Base-by-base conservation (phyloP, 2,888 invertebrate genomes). In the Busseola fusca region DNA sequence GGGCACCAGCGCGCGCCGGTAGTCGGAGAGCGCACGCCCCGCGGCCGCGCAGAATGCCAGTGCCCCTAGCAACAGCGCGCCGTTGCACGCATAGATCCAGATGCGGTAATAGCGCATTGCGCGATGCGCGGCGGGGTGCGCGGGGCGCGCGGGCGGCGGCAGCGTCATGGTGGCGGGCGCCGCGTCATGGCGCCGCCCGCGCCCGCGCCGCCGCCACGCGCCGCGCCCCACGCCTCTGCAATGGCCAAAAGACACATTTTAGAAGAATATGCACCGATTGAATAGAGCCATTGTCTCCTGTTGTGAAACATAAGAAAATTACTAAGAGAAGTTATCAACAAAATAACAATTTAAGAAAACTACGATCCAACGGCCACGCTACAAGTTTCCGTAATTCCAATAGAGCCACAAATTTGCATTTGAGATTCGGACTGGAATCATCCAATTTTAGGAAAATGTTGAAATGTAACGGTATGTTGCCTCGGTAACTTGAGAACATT, bases 81-180 rank as follows among this genome's bases (percentile, higher is more conserved):
- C 97, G 96, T 98, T 98, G 97, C 98, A 98, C 93, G 98, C 97
- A 96, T 98, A 98, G 93, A 98, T 98, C 98, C 98, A 98, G 94
- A 98, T 97, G 96, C 98, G 97, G 96, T 98, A 98, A 96, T 98
- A 98, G 96, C 97, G 96, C 94, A 96, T 96, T 92, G 96, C 96
- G 96, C 96, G 96, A 89, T 96, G 96, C 93, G 96, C 96, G 92
- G 94, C 93, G 89, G 94, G 93, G 92, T 95, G 95, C 90, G 95
- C 96, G 91, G 92, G 90, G 89, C 90, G 93, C 93, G 96, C 93
- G 94, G 95, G 93, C 96, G 96, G 95, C 96, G 94, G 96, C 96
- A 93, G 96, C 94, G 96, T 96, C 96, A 96, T 95, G 90, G 96
- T 94, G 92, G 93, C 93, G 94, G 94, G 96, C 93, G 96, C 96